phyloP scores from a whole-genome alignment of 2,113 vertebrate genomes.

The Trichomycterus rosablanca region DNA sequence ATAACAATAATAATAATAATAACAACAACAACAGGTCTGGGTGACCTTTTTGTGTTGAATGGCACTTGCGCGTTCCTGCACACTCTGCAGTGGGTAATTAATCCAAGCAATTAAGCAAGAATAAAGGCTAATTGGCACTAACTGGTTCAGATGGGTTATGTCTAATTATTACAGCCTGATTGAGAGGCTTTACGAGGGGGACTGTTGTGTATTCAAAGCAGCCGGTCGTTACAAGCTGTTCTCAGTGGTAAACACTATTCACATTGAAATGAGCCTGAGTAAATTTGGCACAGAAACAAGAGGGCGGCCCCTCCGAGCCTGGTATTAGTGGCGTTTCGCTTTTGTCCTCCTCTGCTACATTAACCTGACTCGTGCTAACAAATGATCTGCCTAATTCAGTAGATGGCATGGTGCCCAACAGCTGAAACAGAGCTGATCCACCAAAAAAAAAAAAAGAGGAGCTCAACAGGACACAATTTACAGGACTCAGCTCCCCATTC shows the following conservation, averaged over 20 bases:
- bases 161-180: constrained; percentile 62
- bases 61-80: constrained; percentile 63
- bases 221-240: constrained; percentile 58
- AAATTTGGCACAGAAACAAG: constrained; percentile 66
- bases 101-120: constrained; percentile 67
- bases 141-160: constrained; percentile 57
- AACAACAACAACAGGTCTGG: neutral
- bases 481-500: no score
- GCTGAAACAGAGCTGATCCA: constrained; percentile 19
- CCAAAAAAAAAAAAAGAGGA: neutral
- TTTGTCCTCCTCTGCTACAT: constrained; percentile 58
- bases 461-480: neutral
- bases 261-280: constrained; percentile 75
- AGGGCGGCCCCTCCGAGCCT: constrained; percentile 56
- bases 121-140: constrained; percentile 71
- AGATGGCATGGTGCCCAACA: constrained; percentile 56
- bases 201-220: constrained; percentile 56
- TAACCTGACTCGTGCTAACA: constrained; percentile 64
- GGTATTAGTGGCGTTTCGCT: constrained; percentile 51
- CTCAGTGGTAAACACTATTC: constrained; percentile 67
- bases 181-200: constrained; percentile 62
- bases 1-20: neutral
- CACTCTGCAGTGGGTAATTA: constrained; percentile 69
- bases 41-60: constrained; percentile 48
- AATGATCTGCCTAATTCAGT: constrained; percentile 60